Percentiles rank a stretch among this genome's conserved stretches.
Evolutionary conservation across 2,888 invertebrate genomes (phyloP).

Genomic region (Junonia oenone): DNA sequence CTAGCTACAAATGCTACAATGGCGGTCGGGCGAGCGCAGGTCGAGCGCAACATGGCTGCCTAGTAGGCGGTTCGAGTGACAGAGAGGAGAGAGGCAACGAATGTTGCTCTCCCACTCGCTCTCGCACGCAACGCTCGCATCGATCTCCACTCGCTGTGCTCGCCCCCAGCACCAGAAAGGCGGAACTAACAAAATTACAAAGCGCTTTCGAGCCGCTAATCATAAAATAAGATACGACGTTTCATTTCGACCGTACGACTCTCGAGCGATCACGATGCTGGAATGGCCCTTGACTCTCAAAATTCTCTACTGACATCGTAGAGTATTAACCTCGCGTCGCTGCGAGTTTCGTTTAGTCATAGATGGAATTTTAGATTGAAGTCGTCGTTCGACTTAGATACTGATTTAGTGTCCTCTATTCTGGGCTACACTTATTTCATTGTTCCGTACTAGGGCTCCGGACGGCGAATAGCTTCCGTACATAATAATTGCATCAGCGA

Average conservation of each 20-base stretch:
- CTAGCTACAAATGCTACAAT: conserved; percentile 77
- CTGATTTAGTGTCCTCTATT: conserved; percentile 15
- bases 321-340: conserved; percentile 63
- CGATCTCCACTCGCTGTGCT: conserved; percentile 76
- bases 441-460: conserved; percentile 15
- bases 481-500: conserved; percentile 27
- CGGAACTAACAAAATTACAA: conserved; percentile 81
- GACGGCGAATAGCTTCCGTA: conserved; percentile 23
- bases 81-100: conserved; percentile 55
- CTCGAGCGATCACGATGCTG: conserved; percentile 75
- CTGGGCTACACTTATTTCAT: conserved; percentile 14
- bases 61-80: conserved; percentile 76
- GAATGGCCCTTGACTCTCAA: conserved; percentile 79
- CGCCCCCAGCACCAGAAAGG: conserved; percentile 80
- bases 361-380: conserved; percentile 50
- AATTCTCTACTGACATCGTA: conserved; percentile 72
- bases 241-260: conserved; percentile 78
- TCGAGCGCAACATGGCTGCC: conserved; percentile 80
- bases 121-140: conserved; percentile 71
- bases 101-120: conserved; percentile 58
- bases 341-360: conserved; percentile 55
- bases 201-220: conserved; percentile 80
- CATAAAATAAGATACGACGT: conserved; percentile 81
- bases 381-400: conserved; percentile 8
- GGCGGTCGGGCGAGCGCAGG: conserved; percentile 79